phyloP scores from a whole-genome alignment of 2,888 invertebrate genomes.

The Euproctis similis region DNA sequence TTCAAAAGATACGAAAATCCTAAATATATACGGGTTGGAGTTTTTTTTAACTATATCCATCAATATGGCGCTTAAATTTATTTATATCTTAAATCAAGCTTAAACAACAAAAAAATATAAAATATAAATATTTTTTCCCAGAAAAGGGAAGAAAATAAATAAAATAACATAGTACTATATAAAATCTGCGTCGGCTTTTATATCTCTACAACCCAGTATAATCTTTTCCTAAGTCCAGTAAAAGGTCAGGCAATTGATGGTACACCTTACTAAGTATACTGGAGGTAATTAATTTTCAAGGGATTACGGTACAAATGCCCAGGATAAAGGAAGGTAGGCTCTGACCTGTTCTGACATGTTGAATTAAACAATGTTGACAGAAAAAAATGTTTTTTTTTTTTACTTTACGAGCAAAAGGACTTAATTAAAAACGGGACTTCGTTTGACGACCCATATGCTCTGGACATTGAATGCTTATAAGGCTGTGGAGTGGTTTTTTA shows the following conservation, averaged over 20 bases:
- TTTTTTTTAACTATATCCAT: no score
- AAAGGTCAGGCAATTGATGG: slow-evolving; percentile 38
- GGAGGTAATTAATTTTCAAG: slow-evolving; percentile 67
- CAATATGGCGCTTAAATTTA: no score
- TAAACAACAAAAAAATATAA: no score
- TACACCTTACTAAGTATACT: slow-evolving; percentile 34
- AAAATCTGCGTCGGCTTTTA: no score
- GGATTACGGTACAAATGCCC: slow-evolving; percentile 64
- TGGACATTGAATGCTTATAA: background rate
- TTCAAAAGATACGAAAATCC: no score
- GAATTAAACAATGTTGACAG: slow-evolving; percentile 47
- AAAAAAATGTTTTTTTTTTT: slow-evolving; percentile 29
- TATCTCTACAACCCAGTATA: no score
- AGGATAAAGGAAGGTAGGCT: slow-evolving; percentile 47
- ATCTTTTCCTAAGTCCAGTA: slow-evolving; percentile 38
- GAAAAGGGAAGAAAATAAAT: no score
- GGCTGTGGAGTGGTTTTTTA: background rate
- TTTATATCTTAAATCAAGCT: no score
- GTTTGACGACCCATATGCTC: slow-evolving; percentile 1
- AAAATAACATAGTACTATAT: no score
- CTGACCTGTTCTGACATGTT: slow-evolving; percentile 41
- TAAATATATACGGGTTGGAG: no score
- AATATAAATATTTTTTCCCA: no score
- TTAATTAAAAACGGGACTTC: slow-evolving; percentile 4
- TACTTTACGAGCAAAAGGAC: slow-evolving; percentile 11